phyloP scores from a whole-genome alignment of 2,113 vertebrate genomes.

The Scopus umbretta region DNA sequence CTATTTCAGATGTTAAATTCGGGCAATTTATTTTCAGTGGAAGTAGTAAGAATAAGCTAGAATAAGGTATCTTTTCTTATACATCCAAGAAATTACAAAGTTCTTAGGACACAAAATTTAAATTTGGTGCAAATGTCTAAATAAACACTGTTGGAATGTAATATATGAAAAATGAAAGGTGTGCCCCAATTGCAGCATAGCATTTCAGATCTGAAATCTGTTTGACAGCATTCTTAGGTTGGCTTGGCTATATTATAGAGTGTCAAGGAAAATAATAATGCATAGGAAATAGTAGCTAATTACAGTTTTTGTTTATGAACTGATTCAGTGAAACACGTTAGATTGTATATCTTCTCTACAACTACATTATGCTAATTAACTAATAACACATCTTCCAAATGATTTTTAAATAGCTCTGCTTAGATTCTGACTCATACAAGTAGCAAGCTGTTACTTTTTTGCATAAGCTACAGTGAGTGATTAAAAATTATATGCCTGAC shows the following conservation, averaged over 20 bases:
- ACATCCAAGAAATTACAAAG: background rate
- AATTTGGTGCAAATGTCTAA: background rate
- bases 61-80: background rate
- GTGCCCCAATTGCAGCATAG: background rate
- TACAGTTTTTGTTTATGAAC: conserved; percentile 57
- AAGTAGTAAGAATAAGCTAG: background rate
- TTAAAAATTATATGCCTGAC: conserved; percentile 56
- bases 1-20: background rate
- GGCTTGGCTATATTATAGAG: background rate
- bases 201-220: background rate
- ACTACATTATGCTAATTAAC: conserved; percentile 60
- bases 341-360: conserved; percentile 38
- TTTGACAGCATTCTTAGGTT: background rate
- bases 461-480: conserved; percentile 36
- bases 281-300: conserved; percentile 32
- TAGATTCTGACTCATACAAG: conserved; percentile 62
- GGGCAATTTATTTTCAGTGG: background rate
- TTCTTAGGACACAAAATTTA: background rate
- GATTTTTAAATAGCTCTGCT: conserved; percentile 59
- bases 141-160: background rate
- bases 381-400: conserved; percentile 61
- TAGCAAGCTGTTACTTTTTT: conserved; percentile 63
- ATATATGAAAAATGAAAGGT: background rate
- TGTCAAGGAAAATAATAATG: background rate
- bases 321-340: conserved; percentile 29